Evolutionary conservation across 2,888 invertebrate genomes (phyloP).

Genomic region (Drosophila mimica): DNA sequence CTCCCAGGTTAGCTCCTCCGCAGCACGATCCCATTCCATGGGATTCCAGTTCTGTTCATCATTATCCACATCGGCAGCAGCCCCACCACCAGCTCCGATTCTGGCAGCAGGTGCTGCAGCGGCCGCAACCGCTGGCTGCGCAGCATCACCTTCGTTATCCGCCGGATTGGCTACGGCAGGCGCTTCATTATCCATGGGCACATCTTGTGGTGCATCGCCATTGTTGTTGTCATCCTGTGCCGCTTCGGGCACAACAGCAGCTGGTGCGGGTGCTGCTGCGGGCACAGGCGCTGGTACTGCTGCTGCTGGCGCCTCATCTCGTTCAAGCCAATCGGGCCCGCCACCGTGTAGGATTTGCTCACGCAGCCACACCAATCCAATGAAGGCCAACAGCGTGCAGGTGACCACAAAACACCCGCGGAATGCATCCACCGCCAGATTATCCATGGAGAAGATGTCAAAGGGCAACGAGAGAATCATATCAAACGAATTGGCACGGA

Average conservation of each 20-base stretch:
- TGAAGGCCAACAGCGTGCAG: slow-evolving; percentile 97
- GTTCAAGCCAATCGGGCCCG: slow-evolving; percentile 97
- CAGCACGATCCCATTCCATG: slow-evolving; percentile 99
- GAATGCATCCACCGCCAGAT: slow-evolving; percentile 96
- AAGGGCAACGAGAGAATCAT: slow-evolving; percentile 94
- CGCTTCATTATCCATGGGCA: slow-evolving; percentile 84
- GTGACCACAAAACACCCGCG: slow-evolving; percentile 98
- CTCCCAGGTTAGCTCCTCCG: slow-evolving; percentile 99
- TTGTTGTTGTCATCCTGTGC: slow-evolving; percentile 85
- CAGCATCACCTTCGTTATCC: slow-evolving; percentile 86
- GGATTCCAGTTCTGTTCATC: slow-evolving; percentile 95
- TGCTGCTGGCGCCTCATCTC: slow-evolving; percentile 86
- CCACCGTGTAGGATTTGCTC: slow-evolving; percentile 99
- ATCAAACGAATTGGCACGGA: slow-evolving; percentile 93
- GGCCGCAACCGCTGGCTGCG: slow-evolving; percentile 86
- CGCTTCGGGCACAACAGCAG: slow-evolving; percentile 53
- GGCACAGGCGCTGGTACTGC: slow-evolving; percentile 61
- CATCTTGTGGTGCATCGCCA: slow-evolving; percentile 77
- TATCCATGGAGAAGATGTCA: slow-evolving; percentile 96
- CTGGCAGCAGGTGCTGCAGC: slow-evolving; percentile 83
- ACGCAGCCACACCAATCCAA: slow-evolving; percentile 97
- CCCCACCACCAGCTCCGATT: slow-evolving; percentile 86
- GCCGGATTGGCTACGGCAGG: slow-evolving; percentile 86
- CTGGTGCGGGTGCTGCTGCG: slow-evolving; percentile 71
- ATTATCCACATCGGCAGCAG: slow-evolving; percentile 86